Percentiles rank a stretch among this genome's conserved stretches.
Conservation (phyloP, 2,888 invertebrate species). For the Coecobrya sp. region DNA sequence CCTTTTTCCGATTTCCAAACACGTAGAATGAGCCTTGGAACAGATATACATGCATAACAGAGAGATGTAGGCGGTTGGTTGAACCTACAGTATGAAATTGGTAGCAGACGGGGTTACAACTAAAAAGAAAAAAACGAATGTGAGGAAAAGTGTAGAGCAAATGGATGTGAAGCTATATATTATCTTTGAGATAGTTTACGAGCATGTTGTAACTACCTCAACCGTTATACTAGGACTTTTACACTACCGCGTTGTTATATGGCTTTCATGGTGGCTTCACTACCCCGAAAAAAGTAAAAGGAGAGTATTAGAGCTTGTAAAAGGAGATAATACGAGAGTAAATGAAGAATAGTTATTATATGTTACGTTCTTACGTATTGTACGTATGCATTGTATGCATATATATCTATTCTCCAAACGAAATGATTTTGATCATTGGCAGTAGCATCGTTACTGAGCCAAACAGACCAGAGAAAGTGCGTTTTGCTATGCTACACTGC, state of each 20-base stretch:
- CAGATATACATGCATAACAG: constrained; percentile 29
- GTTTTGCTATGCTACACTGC: constrained; percentile 70
- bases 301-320: neutral
- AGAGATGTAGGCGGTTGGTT: neutral
- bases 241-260: neutral
- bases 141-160: constrained; percentile 21
- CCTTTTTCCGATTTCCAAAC: constrained; percentile 82
- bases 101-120: neutral
- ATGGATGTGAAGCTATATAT: constrained; percentile 26
- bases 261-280: neutral
- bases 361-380: too few relatives aligned
- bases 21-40: constrained; percentile 72
- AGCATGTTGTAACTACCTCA: neutral
- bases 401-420: neutral
- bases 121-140: neutral
- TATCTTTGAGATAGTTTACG: constrained; percentile 43
- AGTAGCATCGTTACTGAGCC: constrained; percentile 24
- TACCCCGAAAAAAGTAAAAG: neutral
- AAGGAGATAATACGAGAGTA: constrained; percentile 12
- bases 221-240: neutral
- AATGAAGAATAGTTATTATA: constrained; percentile 8
- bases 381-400: neutral
- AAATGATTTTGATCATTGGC: constrained; percentile 73
- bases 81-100: neutral
- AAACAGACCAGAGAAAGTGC: constrained; percentile 22